Base-by-base conservation (phyloP, 2,113 vertebrate genomes). In the Laticauda colubrina region DNA sequence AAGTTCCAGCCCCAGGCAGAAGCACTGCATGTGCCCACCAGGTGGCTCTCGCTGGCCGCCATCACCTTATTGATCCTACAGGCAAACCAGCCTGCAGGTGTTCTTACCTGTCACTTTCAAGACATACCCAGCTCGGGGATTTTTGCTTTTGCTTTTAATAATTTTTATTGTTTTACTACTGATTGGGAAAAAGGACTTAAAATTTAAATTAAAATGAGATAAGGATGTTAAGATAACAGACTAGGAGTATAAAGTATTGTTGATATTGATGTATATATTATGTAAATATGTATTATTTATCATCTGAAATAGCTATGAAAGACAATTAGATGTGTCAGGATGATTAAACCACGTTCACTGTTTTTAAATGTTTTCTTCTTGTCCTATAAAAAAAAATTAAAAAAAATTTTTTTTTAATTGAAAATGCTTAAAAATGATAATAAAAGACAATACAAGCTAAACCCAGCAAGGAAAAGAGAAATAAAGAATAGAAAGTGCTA, bases 31-130 rank as follows among this genome's bases (percentile, higher is more conserved):
- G n/a, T 21, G 57, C 1, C 43, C 86, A 29, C 43, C 5, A 1
- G 1, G 69, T 51, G 85, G 87, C 34, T 1, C n/a, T 0, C 0
- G 55, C 11, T 0, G 0, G 21, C 29, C 29, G 53, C 5, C 2
- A 8, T 3, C n/a, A 2, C 57, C 81, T 8, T 8, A 5, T 34
- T 0, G 0, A 0, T 0, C 0, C 6, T 0, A 0, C 5, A 24
- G 87, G 43, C 2, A 90, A 10, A 18, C 5, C 24, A 57, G 61
- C 23, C 87, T 23, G 23, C 18, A 11, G 34, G 2, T n/a, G 59
- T 14, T 5, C 8, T 34, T 23, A 21, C 18, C 34, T 29, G 1
- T 18, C 3, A 4, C 20, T 85, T 59, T 54, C 87, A 89, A 85
- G 43, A 64, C 3, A 29, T 12, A 64, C 61, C 26, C 11, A 11